A percentile compares a stretch with the other conserved stretches of the same genome.
Evolutionary conservation across 2,888 invertebrate genomes (phyloP).

Genomic region (Ichneumoninae sp.): DNA sequence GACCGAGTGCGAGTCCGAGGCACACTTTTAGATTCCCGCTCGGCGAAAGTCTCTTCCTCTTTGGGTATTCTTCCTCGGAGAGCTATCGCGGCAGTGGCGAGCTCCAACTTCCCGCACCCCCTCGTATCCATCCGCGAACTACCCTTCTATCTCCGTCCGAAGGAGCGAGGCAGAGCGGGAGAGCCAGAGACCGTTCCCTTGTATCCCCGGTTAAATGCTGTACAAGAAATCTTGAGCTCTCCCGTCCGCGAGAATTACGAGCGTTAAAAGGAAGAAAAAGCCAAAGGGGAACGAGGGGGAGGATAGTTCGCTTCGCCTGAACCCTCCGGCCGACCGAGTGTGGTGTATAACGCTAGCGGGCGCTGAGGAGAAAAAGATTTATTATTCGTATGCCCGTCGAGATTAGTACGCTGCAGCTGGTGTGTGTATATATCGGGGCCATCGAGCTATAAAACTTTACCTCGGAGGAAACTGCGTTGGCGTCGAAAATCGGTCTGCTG

Average conservation of each 20-base stretch:
- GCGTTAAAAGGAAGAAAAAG: constrained; percentile 60
- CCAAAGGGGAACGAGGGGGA: constrained; percentile 43
- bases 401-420: constrained; percentile 64
- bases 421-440: constrained; percentile 12
- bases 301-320: constrained; percentile 37
- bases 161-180: neutral
- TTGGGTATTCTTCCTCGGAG: constrained; percentile 24
- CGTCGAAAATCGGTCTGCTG: neutral
- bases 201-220: constrained; percentile 67
- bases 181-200: constrained; percentile 61
- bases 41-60: constrained; percentile 48
- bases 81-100: constrained; percentile 26
- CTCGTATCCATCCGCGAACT: constrained; percentile 59
- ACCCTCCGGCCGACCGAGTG: constrained; percentile 43
- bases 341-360: constrained; percentile 17
- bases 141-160: constrained; percentile 25
- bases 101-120: constrained; percentile 53
- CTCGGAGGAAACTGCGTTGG: constrained; percentile 13
- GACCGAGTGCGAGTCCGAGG: constrained; percentile 32
- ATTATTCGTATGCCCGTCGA: constrained; percentile 63
- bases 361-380: constrained; percentile 66
- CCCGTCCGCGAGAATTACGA: constrained; percentile 67
- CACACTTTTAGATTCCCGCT: constrained; percentile 54
- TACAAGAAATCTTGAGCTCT: constrained; percentile 70
- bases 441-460: neutral